Base-by-base conservation (phyloP, 1,140 invertebrate species). In the Rhagoletis pomonella region DNA sequence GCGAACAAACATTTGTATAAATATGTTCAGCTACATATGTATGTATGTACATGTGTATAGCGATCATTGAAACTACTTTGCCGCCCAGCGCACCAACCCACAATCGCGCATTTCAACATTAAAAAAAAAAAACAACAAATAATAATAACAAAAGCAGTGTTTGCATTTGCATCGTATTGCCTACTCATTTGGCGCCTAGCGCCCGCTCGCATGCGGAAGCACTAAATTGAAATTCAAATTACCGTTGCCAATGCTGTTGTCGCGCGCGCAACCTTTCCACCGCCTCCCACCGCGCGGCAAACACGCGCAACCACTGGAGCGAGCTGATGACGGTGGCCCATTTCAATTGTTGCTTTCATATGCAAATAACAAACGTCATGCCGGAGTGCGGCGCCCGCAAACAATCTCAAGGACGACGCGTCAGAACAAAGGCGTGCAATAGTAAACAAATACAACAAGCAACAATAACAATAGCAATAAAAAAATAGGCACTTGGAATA, bases 311-410 rank as follows among this genome's bases (percentile, higher is more conserved):
- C 50, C 10, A 10, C 2, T 7, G 50, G 50, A 55, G 14, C 42
- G 29, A 29, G 29, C 29, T 29, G 29, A 29, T 29, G 29, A 73
- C 44, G 47, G 29, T 44, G 42, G 47, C 73, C 17, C 73, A 81
- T 55, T 55, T 81, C 47, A 55, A 73, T 73, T 73, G 69, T 73
- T 73, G 42, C 44, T 81, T 81, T 81, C 47, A 81, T 81, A 55
- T 81, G 73, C 73, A 81, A 81, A 81, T 81, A 55, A 17, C 47
- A 81, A 81, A 81, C n/a, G 44, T 81, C 73, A 55, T 50, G 14
- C 47, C 10, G 44, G n/a, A 55, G 9, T 47, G 9, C n/a, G n/a
- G 47, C 73, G 47, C 47, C 47, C 47, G 19, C 73, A 44, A 60
- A 10, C 3, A 19, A 7, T 29, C 39, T 86, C 47, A 81, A 81